These are phyloP conservation scores for Hippolais icterina DNA, from an alignment of 2,113 vertebrate species.

Conservation along the genomic window DNA sequence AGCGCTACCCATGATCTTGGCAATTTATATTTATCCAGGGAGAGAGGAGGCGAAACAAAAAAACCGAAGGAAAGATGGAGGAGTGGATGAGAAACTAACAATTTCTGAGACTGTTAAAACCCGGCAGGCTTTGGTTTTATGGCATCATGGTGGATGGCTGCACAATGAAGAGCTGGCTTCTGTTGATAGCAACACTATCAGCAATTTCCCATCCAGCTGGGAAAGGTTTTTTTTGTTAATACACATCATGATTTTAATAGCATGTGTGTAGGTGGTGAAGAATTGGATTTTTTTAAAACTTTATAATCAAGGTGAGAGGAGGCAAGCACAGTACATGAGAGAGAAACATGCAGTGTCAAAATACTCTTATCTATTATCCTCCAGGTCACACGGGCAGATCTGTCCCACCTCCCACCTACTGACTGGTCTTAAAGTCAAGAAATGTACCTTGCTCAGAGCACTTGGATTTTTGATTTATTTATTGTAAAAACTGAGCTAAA, in stretches of 20 bases:
- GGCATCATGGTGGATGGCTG: background rate
- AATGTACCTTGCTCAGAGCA: slow-evolving; percentile 20
- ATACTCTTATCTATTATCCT: slow-evolving; percentile 61
- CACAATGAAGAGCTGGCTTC: slow-evolving; percentile 21
- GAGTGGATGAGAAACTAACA: slow-evolving; percentile 2
- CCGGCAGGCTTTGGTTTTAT: background rate
- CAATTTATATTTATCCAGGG: background rate
- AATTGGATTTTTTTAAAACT: slow-evolving; percentile 60
- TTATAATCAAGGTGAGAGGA: slow-evolving; percentile 70
- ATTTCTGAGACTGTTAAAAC: background rate
- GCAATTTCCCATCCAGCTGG: slow-evolving; percentile 61
- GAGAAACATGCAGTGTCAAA: slow-evolving; percentile 59
- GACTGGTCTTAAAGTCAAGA: slow-evolving; percentile 43
- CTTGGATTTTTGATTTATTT: slow-evolving; percentile 24
- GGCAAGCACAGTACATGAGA: slow-evolving; percentile 37
- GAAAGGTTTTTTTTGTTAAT: slow-evolving; percentile 58
- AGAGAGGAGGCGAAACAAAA: background rate
- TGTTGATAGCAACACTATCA: slow-evolving; percentile 15
- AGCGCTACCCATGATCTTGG: background rate
- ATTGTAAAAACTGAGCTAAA: slow-evolving; percentile 28
- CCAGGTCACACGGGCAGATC: slow-evolving; percentile 60
- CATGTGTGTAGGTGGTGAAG: slow-evolving; percentile 57
- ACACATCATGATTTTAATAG: slow-evolving; percentile 68
- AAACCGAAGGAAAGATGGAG: background rate
- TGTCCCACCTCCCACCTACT: slow-evolving; percentile 66